phyloP scores from a whole-genome alignment of 2,888 invertebrate species.

The Zygaena filipendulae region DNA sequence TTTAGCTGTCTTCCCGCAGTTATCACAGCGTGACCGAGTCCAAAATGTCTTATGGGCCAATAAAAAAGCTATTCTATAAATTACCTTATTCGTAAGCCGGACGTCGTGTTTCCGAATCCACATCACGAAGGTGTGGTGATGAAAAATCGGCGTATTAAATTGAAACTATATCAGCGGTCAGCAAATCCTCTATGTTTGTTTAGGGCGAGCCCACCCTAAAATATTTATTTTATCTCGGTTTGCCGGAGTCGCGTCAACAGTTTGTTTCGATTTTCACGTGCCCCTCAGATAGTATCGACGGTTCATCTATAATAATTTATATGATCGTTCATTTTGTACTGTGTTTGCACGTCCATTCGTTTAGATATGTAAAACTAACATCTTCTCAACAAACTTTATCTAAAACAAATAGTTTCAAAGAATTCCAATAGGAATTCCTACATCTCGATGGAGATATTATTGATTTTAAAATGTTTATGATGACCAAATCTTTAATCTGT shows the following conservation, averaged over 20 bases:
- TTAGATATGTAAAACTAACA: conserved; percentile 56
- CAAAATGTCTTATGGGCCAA: conserved; percentile 24
- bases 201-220: conserved; percentile 67
- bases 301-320: conserved; percentile 60
- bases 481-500: conserved; percentile 31
- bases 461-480: conserved; percentile 40
- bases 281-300: conserved; percentile 55
- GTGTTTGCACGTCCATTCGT: conserved; percentile 42
- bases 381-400: conserved; percentile 53
- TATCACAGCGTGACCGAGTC: too few relatives aligned
- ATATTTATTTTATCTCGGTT: conserved; percentile 69
- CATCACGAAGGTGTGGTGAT: conserved; percentile 33
- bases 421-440: conserved; percentile 37
- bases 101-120: conserved; percentile 33
- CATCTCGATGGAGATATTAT: too few relatives aligned
- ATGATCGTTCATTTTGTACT: conserved; percentile 35
- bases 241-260: conserved; percentile 66
- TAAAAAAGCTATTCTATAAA: conserved; percentile 18
- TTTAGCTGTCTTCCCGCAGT: conserved; percentile 28
- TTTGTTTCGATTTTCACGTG: conserved; percentile 58
- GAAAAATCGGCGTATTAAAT: conserved; percentile 65
- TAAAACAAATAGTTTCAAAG: conserved; percentile 56
- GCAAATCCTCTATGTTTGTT: conserved; percentile 66
- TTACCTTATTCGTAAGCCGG: conserved; percentile 21
- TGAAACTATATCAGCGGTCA: conserved; percentile 67